Conservation (phyloP, 1,140 invertebrate genomes). For the Calephelis nemesis region DNA sequence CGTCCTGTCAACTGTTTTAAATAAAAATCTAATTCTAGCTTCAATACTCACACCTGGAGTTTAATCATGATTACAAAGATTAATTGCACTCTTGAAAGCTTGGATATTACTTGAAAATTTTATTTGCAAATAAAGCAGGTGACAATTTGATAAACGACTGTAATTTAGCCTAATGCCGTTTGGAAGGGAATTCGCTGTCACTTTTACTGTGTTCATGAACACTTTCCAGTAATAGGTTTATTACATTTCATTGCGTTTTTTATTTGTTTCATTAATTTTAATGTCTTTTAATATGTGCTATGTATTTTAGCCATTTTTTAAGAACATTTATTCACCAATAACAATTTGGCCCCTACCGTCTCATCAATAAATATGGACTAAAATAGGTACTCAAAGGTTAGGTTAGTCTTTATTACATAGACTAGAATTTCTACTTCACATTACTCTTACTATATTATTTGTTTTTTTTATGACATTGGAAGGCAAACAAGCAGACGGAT, state of each 20-base stretch:
- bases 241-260: slow-evolving; percentile 5
- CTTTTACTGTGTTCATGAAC: slow-evolving; percentile 29
- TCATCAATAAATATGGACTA: no score
- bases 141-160: slow-evolving; percentile 47
- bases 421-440: no score
- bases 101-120: slow-evolving; percentile 33
- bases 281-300: neutral
- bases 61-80: slow-evolving; percentile 26
- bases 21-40: neutral
- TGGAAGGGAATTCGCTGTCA: slow-evolving; percentile 37
- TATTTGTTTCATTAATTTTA: neutral
- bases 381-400: no score
- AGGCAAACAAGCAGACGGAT: no score
- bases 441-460: no score
- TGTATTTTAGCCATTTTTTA: neutral
- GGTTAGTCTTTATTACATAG: no score
- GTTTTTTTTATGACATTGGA: no score
- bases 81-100: slow-evolving; percentile 45
- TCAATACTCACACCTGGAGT: neutral
- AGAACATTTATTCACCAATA: neutral
- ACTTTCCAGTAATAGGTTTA: slow-evolving; percentile 23
- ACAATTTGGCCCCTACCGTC: neutral
- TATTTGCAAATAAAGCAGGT: slow-evolving; percentile 46
- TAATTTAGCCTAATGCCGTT: slow-evolving; percentile 42
- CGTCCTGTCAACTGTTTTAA: neutral